Base-by-base conservation (phyloP, 2,888 invertebrate species). In the Leucoma salicis region DNA sequence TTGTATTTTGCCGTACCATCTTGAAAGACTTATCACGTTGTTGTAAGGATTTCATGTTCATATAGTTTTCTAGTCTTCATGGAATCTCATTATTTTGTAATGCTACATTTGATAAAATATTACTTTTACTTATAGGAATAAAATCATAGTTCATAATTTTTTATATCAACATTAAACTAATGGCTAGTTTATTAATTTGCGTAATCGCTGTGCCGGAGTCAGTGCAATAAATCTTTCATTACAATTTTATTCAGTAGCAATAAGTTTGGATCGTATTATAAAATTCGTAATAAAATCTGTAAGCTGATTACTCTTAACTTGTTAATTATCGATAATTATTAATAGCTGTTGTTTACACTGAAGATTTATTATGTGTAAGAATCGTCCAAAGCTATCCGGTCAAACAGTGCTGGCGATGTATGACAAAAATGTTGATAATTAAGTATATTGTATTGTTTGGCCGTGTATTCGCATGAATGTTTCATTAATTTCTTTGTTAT, bases 61-160 rank as follows among this genome's bases (percentile, higher is more conserved):
- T 88, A 74, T 89, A 89, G 88, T 85, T 75, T 78, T 87, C 86
- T 89, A 89, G 89, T 82, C 78, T 82, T 88, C 88, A 88, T 86
- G 78, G 73, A 82, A 82, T 86, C 81, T 87, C 88, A 89, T 88
- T 82, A 82, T 79, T 80, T 77, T 77, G 72, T 75, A 76, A 70
- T 80, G 74, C 69, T 71, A 74, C 71, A 79, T 79, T 83, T 81
- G 68, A 73, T 74, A 67, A 72, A 70, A 65, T 72, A 70, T 65
- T 67, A 74, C 70, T 72, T 71, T 68, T 67, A 66, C 66, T 65
- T 66, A 57, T 78, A 78, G 70, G 70, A 60, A 66, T 68, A 70
- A 70, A 72, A 74, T 58, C 50, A 71, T 80, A 73, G 72, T 57
- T 73, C 49, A 68, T 77, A 74, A 73, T 69, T 57, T 73, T 76